Evolutionary conservation across 2,888 invertebrate genomes (phyloP).

Genomic region (Noctua pronuba): DNA sequence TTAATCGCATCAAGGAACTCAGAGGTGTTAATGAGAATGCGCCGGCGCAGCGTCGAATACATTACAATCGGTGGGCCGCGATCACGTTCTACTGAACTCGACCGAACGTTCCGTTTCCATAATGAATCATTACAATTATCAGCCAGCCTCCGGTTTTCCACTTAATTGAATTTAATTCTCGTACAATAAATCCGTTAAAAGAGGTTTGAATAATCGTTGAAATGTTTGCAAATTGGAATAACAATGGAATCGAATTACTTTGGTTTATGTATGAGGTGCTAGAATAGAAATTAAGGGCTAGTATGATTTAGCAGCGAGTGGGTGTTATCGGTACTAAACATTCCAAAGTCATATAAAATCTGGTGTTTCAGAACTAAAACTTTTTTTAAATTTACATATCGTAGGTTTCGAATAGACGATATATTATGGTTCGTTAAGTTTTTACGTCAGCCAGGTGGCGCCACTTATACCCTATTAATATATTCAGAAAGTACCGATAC

Average conservation of each 20-base stretch:
- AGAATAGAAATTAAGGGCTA: conserved; percentile 10
- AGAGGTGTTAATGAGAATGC: conserved; percentile 36
- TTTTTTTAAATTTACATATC: background rate
- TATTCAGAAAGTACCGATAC: conserved; percentile 49
- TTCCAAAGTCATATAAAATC: background rate
- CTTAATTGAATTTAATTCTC: conserved; percentile 74
- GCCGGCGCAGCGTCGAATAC: conserved; percentile 28
- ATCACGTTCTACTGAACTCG: conserved; percentile 72
- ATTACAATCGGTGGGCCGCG: conserved; percentile 66
- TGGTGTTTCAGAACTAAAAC: too few relatives aligned
- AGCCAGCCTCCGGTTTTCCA: conserved; percentile 74
- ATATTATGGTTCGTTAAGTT: background rate
- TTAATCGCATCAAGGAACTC: conserved; percentile 5
- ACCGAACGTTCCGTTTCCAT: conserved; percentile 81
- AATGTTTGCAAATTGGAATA: conserved; percentile 46
- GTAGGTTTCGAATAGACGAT: background rate
- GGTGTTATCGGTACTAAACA: background rate
- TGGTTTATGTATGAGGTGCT: conserved; percentile 4
- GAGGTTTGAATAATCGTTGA: conserved; percentile 45
- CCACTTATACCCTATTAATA: conserved; percentile 27
- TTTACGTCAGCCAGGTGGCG: conserved; percentile 22
- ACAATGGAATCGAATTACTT: conserved; percentile 12
- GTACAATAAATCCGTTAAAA: conserved; percentile 62
- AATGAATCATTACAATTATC: conserved; percentile 79
- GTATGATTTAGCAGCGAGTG: background rate